These are phyloP conservation scores for Drosophila pegasa DNA, from an alignment of 2,888 invertebrate species.

Conservation along the genomic window DNA sequence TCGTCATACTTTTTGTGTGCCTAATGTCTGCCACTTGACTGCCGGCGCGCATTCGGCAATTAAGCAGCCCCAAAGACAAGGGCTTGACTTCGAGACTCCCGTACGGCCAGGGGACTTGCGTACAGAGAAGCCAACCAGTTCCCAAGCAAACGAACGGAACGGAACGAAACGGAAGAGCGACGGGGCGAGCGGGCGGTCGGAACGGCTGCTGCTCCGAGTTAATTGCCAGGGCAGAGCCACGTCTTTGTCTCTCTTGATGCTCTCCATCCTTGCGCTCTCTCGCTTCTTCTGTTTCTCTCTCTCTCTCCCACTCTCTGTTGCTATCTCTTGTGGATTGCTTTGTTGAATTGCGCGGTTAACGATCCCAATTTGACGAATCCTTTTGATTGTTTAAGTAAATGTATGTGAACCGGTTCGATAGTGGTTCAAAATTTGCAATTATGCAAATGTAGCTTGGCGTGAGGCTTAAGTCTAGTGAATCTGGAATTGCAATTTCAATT, in stretches of 20 bases:
- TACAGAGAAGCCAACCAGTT: constrained; percentile 21
- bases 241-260: constrained; percentile 45
- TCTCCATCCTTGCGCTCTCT: constrained; percentile 1
- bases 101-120: constrained; percentile 9
- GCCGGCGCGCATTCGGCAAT: constrained; percentile 84
- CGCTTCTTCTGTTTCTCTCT: background rate
- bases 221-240: constrained; percentile 63
- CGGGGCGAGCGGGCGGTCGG: constrained; percentile 8
- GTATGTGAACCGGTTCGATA: background rate
- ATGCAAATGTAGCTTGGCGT: background rate
- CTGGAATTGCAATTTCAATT: background rate
- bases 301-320: background rate
- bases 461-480: background rate
- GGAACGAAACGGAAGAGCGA: constrained; percentile 24
- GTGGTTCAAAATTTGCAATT: background rate
- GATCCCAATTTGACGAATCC: constrained; percentile 11
- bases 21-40: constrained; percentile 83
- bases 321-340: background rate
- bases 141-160: constrained; percentile 4
- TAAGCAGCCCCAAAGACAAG: constrained; percentile 76
- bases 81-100: constrained; percentile 68
- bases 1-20: constrained; percentile 77
- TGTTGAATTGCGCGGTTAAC: constrained; percentile 21
- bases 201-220: constrained; percentile 46
- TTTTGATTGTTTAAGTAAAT: background rate